These are phyloP conservation scores for Zaprionus vittiger DNA, from an alignment of 1,140 invertebrate genomes.

Conservation along the genomic window DNA sequence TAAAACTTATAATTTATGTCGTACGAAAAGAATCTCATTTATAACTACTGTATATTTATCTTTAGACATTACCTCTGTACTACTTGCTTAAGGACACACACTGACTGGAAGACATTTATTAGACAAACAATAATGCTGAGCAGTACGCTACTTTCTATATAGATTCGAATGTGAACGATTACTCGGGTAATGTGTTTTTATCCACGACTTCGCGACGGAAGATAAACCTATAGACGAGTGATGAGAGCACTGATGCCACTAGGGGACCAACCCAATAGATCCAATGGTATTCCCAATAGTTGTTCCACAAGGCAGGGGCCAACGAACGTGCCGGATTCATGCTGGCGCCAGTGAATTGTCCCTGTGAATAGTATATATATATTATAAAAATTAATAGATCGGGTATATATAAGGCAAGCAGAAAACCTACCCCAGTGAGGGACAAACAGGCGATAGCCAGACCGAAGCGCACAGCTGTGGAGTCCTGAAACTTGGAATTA, in stretches of 20 bases:
- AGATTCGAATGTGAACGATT: background rate
- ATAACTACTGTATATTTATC: background rate
- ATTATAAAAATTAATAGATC: background rate
- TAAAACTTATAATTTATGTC: background rate
- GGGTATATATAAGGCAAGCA: background rate
- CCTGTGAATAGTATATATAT: conserved; percentile 84
- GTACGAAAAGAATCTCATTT: background rate
- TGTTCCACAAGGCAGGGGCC: conserved; percentile 90
- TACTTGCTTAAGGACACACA: background rate
- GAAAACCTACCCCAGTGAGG: conserved; percentile 84
- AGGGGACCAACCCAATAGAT: conserved; percentile 92
- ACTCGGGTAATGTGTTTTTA: background rate
- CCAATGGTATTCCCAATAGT: conserved; percentile 90
- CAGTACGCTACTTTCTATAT: background rate
- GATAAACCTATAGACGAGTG: conserved; percentile 86
- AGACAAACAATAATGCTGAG: background rate
- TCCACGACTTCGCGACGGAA: conserved; percentile 69
- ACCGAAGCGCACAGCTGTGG: conserved; percentile 86
- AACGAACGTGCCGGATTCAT: conserved; percentile 93
- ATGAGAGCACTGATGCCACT: conserved; percentile 85
- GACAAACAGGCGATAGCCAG: conserved; percentile 86
- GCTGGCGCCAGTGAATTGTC: conserved; percentile 90
- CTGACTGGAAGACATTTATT: background rate
- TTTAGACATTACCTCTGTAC: background rate
- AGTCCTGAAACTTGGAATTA: conserved; percentile 86